Evolutionary conservation across 2,888 invertebrate genomes (phyloP), one percentile per base, ranked within the genome.

Genomic region (Thalpophila matura): DNA sequence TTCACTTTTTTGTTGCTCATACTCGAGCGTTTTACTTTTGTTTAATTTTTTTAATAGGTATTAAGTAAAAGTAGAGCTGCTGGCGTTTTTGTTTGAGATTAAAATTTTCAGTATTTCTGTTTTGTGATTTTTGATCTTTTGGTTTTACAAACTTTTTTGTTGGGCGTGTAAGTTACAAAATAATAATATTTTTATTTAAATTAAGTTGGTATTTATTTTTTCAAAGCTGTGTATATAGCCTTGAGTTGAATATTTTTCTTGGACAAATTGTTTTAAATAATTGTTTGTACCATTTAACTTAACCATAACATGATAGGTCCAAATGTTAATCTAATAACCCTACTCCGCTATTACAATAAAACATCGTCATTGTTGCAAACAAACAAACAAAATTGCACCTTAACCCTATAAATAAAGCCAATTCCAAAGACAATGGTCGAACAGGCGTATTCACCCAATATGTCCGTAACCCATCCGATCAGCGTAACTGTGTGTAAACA

Each of bases 401-500:
- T 4, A 2, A 12, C 6, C n/a, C 12, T 3, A 14, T 16, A 26
- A 40, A 29, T 37, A 57, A 38, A 24, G 7, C 12, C 24, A 37
- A 46, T 20, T 27, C 14, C 27, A 20, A 31, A 42, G 18, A 47
- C 58, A 66, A 33, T 37, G 29, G 18, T 33, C 27, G 6, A 37
- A 29, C 1, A n/a, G 18, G 6, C 14, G 24, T 24, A 51, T 73
- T 57, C 67, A 31, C 14, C 33, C 58, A 51, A 67, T 51, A 51
- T 43, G 31, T 37, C 47, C 4, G 38, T 58, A 51, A 58, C 4
- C 24, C 16, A 47, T 33, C n/a, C 42, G n/a, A 54, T 60, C 45
- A 27, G 35, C 58, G 42, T 29, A 51, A 67, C 31, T 47, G 37
- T 33, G 27, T 47, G 69, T 67, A 74, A 68, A 68, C 68, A 47